phyloP scores from a whole-genome alignment of 2,113 vertebrate genomes.

The Actenoides hombroni region DNA sequence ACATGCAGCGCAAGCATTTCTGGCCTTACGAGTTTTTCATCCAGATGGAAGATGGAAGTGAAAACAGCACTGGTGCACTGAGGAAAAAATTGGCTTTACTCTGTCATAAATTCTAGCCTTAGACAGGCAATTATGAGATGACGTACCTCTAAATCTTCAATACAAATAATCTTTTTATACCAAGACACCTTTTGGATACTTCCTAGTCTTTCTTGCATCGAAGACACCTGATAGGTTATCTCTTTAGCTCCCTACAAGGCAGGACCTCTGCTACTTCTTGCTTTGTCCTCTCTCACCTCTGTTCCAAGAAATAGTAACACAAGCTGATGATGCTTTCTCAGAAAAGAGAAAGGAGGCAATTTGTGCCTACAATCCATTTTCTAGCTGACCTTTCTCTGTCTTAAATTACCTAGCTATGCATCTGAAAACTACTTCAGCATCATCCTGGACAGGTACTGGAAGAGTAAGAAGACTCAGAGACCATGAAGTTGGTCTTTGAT shows the following conservation, averaged over 20 bases:
- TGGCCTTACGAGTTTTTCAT: not conserved
- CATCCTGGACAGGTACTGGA: not conserved
- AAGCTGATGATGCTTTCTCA: not conserved
- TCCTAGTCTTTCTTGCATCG: not conserved
- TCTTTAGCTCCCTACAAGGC: not conserved
- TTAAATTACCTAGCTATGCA: not conserved
- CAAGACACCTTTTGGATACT: not conserved
- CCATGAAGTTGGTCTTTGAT: not conserved
- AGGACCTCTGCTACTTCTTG: not conserved
- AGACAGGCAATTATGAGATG: not conserved
- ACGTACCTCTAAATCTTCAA: not conserved
- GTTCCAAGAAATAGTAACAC: not conserved
- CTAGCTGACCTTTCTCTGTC: not conserved
- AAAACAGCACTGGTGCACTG: not conserved
- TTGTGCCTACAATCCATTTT: not conserved
- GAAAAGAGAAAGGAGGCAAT: not conserved
- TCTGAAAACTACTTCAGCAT: not conserved
- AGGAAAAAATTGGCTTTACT: not conserved
- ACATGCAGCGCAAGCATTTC: not conserved
- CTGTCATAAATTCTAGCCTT: not conserved
- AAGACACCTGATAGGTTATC: not conserved
- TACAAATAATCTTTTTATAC: not conserved
- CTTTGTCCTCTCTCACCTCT: not conserved
- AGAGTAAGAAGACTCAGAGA: not conserved
- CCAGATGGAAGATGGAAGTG: not conserved